Percentiles rank a stretch among this genome's conserved stretches.
These are phyloP conservation scores for Pocillopora verrucosa DNA, from an alignment of 64 coral and sea anemone species.

Conservation along the genomic window DNA sequence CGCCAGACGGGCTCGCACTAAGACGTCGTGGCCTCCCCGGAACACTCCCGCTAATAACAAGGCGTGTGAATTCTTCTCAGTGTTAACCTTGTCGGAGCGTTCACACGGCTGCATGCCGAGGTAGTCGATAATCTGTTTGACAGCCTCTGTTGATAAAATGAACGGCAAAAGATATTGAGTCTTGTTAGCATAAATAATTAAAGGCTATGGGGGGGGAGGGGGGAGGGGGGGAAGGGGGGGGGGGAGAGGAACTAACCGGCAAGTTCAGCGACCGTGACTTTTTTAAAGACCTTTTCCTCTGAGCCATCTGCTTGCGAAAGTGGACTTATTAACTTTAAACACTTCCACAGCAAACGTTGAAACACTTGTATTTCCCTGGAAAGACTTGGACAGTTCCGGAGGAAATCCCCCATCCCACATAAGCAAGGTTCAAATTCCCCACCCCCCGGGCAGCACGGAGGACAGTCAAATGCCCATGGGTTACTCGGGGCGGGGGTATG, in stretches of 20 bases:
- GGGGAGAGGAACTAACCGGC: neutral
- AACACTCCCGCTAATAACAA: slow-evolving; percentile 91
- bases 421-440: too few relatives aligned
- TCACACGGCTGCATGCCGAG: slow-evolving; percentile 99
- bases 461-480: too few relatives aligned
- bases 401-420: too few relatives aligned
- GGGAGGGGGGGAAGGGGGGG: neutral
- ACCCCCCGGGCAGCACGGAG: too few relatives aligned
- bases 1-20: slow-evolving; percentile 86
- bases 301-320: too few relatives aligned
- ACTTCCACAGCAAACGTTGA: too few relatives aligned
- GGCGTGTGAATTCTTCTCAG: slow-evolving; percentile 89
- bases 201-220: neutral
- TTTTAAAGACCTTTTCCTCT: too few relatives aligned
- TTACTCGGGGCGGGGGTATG: too few relatives aligned
- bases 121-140: slow-evolving; percentile 96
- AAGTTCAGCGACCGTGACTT: neutral
- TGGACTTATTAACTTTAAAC: too few relatives aligned
- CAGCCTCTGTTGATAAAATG: slow-evolving; percentile 74
- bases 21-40: slow-evolving; percentile 88
- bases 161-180: neutral
- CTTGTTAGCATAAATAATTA: neutral
- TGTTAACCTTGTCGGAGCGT: slow-evolving; percentile 82
- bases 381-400: too few relatives aligned
- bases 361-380: too few relatives aligned